Base-by-base conservation (phyloP, 2,888 invertebrate genomes). In the Acronicta alni region DNA sequence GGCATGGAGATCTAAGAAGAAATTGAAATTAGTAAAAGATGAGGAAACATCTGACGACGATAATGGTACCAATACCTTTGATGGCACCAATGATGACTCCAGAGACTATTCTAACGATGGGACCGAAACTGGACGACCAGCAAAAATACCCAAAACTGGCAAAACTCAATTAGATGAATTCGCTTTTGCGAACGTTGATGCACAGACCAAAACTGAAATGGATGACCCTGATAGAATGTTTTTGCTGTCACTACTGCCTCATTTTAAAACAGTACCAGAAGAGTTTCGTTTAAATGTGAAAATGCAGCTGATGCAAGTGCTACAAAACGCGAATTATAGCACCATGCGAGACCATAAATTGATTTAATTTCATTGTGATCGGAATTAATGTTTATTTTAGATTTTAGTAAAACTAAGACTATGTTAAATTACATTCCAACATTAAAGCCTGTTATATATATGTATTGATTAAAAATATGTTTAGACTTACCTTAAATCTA, bases 401-500 rank as follows among this genome's bases (percentile, higher is more conserved):
- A 43, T 46, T 45, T 42, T 52, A 26, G 10, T 15, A 57, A n/a
- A 37, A 70, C 32, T 35, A 61, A 57, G n/a, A 26, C 42, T 67
- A 49, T 44, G 45, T 57, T 61, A 67, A 52, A 56, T 64, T 57
- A 64, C 72, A 71, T 73, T 73, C 75, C 72, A 67, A 57, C 58
- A 35, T 57, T 71, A 69, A 66, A 69, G 30, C 42, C 38, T n/a
- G 23, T 7, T 14, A 35, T 51, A 5, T 10, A 52, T n/a, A 14
- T 16, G 4, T 14, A 0, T 42, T 3, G 15, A 47, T 62, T 57
- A 38, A n/a, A n/a, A n/a, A n/a, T n/a, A n/a, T n/a, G n/a, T n/a
- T n/a, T n/a, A n/a, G n/a, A 32, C 89, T 87, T 86, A 97, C 97
- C 97, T 97, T 90, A 99, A 95, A 95, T 99, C 98, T 89, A 99